Evolutionary conservation across 2,888 invertebrate genomes (phyloP).

Genomic region (Eupithecia centaureata): DNA sequence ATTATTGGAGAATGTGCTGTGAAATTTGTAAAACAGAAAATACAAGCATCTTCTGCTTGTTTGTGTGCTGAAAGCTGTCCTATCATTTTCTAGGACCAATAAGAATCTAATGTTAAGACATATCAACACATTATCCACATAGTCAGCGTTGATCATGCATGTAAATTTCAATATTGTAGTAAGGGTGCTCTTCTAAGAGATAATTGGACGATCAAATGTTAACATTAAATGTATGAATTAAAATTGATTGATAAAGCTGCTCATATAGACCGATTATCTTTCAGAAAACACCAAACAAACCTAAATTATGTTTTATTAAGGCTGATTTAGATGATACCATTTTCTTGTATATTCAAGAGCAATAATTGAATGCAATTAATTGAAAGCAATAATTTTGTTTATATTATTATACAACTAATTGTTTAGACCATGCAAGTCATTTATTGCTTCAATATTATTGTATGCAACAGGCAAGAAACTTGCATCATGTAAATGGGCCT

Average conservation of each 20-base stretch:
- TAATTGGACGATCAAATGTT: not conserved
- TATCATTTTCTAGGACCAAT: not conserved
- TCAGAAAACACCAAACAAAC: not conserved
- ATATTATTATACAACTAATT: too few relatives aligned
- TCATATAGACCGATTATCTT: not conserved
- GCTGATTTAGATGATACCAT: too few relatives aligned
- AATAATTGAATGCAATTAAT: too few relatives aligned
- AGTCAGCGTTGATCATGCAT: not conserved
- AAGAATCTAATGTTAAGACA: not conserved
- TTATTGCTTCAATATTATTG: too few relatives aligned
- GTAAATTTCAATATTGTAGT: not conserved
- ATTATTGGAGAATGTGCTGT: conserved; percentile 4
- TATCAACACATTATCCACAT: not conserved
- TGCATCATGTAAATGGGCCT: too few relatives aligned
- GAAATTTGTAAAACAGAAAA: not conserved
- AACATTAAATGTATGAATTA: not conserved
- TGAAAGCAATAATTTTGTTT: too few relatives aligned
- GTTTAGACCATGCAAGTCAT: too few relatives aligned
- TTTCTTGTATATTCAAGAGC: too few relatives aligned
- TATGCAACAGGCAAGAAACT: too few relatives aligned
- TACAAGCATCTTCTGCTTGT: not conserved
- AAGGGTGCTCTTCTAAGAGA: not conserved
- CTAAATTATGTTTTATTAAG: too few relatives aligned
- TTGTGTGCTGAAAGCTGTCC: not conserved
- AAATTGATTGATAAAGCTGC: not conserved